Base-by-base conservation (phyloP, 1,140 invertebrate genomes). In the Araneus ventricosus region DNA sequence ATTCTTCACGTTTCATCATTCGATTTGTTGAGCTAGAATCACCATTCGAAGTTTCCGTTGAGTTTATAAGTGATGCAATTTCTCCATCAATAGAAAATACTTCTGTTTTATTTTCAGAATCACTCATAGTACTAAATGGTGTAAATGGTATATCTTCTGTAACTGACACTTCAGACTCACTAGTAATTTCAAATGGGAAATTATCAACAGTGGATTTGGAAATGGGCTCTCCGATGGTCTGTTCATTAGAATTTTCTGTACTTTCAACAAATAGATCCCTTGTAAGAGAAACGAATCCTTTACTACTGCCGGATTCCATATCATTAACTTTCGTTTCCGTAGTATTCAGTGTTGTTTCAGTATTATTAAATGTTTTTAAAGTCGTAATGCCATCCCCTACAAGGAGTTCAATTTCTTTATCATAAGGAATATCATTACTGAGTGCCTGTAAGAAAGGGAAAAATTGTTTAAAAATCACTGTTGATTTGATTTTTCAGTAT, bases 231-330 rank as follows among this genome's bases (percentile, higher is more conserved):
- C 39, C 52, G 10, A 57, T 52, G 37, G 20, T 24, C 3, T 52
- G 45, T n/a, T 52, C 82, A 22, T 57, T 84, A 20, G 30, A 14
- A 84, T 57, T 45, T 14, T 24, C 30, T 52, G 82, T n/a, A 45
- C 22, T 41, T 45, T 84, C 41, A 84, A 84, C 45, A 27, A 10
- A 3, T 45, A 84, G 41, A 57, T 52, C 41, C n/a, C 52, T 84
- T 27, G 82, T 84, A 57, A 84, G 41, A n/a, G 82, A 84, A 45
- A 84, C 27, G 20, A 75, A 37, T 34, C 30, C 30, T 75, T 37
- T 10, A 30, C 20, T 20, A 37, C 0, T 0, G 4, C 37, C 70
- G 6, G 4, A 34, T 34, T 10, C 17, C 7, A 45, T 8, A 2
- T n/a, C n/a, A 57, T 84, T 24, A 34, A 10, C 52, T 57, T 52